Base-by-base conservation (phyloP, 2,113 vertebrate species). In the Dermatemys mawii region DNA sequence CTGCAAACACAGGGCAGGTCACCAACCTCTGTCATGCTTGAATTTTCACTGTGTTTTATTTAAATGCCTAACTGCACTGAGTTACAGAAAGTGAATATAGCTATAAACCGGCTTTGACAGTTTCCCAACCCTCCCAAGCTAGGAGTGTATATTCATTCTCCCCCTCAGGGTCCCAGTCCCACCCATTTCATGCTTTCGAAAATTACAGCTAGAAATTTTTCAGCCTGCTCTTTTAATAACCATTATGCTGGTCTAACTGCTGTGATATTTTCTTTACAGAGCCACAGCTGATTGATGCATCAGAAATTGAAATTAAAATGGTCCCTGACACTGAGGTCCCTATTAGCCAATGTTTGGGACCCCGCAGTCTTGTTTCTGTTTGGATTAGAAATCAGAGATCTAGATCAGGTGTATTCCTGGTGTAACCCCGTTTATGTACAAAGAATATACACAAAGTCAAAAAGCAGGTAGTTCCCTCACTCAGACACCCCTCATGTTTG, bases 1-100 rank as follows among this genome's bases (percentile, higher is more conserved):
- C 3, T 1, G 82, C 78, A 83, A 16, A 5, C 35, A 0, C 0
- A 1, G 54, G 60, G 16, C 0, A 1, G 48, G 44, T 86, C 75
- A 44, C 79, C 0, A 0, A 11, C 0, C 1, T 75, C 35, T 5
- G 22, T 49, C 81, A 49, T 48, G 53, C 6, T 0, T n/a, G 2
- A 50, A 75, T 82, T 50, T 81, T 54, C 2, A 0, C 48, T 8
- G 14, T 48, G 21, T 16, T 89, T 38, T 57, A 2, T 73, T 80
- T 46, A 11, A 78, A 4, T 0, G 5, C 2, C 19, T 29, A 90
- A 32, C 8, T 44, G 67, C n/a, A 54, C n/a, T 14, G 38, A 54
- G 67, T 32, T 46, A 32, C 54, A 60, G 81, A 46, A 27, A 29
- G 8, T 29, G 41, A 57, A 32, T 29, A 44, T 51, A 5, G 17